phyloP scores from a whole-genome alignment of 2,888 invertebrate species.

The Rhodophaea formosa region DNA sequence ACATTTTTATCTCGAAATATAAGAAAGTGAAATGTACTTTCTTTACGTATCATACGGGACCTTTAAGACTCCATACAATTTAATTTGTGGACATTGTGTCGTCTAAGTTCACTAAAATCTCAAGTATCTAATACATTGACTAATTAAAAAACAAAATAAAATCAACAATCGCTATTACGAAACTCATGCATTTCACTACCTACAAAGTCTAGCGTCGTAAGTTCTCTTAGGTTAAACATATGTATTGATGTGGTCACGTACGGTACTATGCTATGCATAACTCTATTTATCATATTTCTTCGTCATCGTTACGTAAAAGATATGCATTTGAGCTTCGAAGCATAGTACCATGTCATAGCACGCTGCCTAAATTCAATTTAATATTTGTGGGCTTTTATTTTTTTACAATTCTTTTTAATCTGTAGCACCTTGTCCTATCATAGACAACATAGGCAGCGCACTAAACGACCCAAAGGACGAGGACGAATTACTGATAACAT shows the following conservation, averaged over 20 bases:
- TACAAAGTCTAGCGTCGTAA: conserved; percentile 66
- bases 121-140: conserved; percentile 61
- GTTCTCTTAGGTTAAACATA: conserved; percentile 43
- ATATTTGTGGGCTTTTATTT: conserved; percentile 27
- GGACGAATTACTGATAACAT: conserved; percentile 61
- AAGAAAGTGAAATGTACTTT: conserved; percentile 8
- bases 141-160: conserved; percentile 54
- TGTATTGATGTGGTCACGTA: conserved; percentile 12
- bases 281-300: neutral
- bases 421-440: conserved; percentile 43
- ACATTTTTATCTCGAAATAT: neutral
- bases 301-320: neutral
- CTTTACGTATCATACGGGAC: neutral
- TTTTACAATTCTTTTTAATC: conserved; percentile 28
- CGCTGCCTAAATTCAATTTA: conserved; percentile 38
- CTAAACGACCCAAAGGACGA: conserved; percentile 29
- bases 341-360: conserved; percentile 19
- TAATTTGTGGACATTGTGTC: conserved; percentile 41
- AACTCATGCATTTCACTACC: conserved; percentile 63
- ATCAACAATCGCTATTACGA: conserved; percentile 51
- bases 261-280: conserved; percentile 23
- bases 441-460: conserved; percentile 32
- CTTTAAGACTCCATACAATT: conserved; percentile 38
- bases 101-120: conserved; percentile 50
- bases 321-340: neutral